A percentile compares a stretch with the other conserved stretches of the same genome.
phyloP scores from a whole-genome alignment of 1,140 invertebrate species.

The Uloborus diversus region DNA sequence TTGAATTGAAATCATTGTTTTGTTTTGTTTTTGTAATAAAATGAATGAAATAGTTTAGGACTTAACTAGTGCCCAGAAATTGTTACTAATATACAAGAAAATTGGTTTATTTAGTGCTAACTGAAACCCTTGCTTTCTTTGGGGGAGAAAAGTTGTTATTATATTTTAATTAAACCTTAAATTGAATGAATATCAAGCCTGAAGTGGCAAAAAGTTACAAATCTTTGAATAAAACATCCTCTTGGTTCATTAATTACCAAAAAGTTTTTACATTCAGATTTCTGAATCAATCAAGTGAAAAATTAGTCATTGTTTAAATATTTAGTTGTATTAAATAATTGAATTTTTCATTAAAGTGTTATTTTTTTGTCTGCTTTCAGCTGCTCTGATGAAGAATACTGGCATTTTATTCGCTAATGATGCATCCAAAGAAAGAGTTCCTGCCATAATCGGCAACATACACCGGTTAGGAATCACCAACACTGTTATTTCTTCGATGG shows the following conservation, averaged over 20 bases:
- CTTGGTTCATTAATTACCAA: background rate
- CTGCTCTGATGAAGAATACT: constrained; percentile 98
- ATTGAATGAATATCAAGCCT: background rate
- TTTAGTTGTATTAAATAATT: background rate
- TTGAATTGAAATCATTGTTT: too few species aligned
- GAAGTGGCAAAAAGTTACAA: background rate
- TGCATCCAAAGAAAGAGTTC: constrained; percentile 86
- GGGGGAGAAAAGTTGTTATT: too few species aligned
- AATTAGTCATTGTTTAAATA: background rate
- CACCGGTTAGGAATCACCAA: constrained; percentile 96
- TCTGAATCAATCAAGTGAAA: background rate
- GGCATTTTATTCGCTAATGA: constrained; percentile 98
- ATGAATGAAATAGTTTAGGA: too few species aligned
- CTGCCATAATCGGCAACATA: constrained; percentile 95
- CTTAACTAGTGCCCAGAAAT: too few species aligned
- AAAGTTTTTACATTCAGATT: background rate
- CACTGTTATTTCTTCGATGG: constrained; percentile 86
- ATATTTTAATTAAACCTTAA: background rate
- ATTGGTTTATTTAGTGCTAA: too few species aligned
- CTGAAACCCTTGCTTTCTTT: too few species aligned
- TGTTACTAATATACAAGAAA: too few species aligned
- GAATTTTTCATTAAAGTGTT: background rate
- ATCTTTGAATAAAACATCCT: background rate
- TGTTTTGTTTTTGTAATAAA: too few species aligned
- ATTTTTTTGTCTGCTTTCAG: constrained; percentile 65